Evolutionary conservation across 2,888 invertebrate species (phyloP), one percentile per base, ranked within the genome.

Genomic region (Tetragonula carbonaria): DNA sequence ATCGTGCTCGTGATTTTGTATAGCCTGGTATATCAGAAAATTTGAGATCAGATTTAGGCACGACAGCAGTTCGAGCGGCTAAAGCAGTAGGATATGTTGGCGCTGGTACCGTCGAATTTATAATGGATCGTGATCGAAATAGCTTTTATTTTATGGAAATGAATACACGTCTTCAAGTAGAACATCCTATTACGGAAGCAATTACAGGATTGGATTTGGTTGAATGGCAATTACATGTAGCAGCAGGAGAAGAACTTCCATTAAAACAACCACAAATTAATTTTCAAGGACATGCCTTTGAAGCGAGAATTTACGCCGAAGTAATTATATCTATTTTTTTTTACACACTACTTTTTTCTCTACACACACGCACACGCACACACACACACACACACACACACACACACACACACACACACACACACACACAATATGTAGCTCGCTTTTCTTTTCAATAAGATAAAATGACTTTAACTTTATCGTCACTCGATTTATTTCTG

Each of bases 121-220:
- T 99, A 88, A 96, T 99, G 94, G 99, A 99, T 94, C 96, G 97
- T 76, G 95, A 96, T 77, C 96, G 97, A 67, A 97, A 98, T 87
- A 97, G 97, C 84, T 99, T 99, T 94, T 98, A 98, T 95, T 99
- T 99, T 94, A 99, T 99, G 99, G 99, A 99, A 96, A 99, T 99
- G 99, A 99, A 99, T 95, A 99, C 99, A 0, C 96, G 99, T 63
- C 95, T 98, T 53, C 98, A 98, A 95, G 98, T 99, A 0, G 99
- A 99, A 93, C 99, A 99, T 95, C 99, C 99, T 0, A 97, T 99
- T 81, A 98, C 99, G 0, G 99, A 99, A 95, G 99, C 99, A 97
- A 98, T 99, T 67, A 99, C 99, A 62, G 98, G 96, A 23, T 97
- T 97, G 0, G 99, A 99, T 95, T 96, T 99, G 86, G 99, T 99